Evolutionary conservation across 2,888 invertebrate species (phyloP), one percentile per base, ranked within the genome.

Genomic region (Sturmia bella): DNA sequence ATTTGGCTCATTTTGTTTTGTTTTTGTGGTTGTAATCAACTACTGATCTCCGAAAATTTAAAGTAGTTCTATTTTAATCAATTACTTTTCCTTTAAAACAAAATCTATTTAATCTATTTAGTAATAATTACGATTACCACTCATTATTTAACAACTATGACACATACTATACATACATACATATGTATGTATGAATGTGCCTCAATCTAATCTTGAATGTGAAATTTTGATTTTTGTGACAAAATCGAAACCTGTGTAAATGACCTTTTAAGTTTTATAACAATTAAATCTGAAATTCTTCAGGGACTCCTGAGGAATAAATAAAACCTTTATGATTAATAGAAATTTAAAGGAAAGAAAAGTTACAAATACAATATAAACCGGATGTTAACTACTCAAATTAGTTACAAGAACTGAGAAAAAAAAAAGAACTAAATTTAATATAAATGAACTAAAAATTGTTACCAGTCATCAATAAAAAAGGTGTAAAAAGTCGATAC

Each of bases 351-450:
- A 77, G 73, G 69, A 77, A 81, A 77, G 64, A 32, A 50, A 19
- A 39, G 5, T 32, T 32, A 7, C 27, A 27, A 68, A 73, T 69
- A 66, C 69, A 69, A 77, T 57, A 78, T 45, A 78, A 82, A 82
- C 82, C 82, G 82, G 82, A 82, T 82, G 78, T 78, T 74, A 61
- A 59, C 69, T 78, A 64, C 59, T 82, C 32, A 78, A 82, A 77
- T 76, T 45, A 50, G 2, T 59, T 64, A 50, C 3, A 76, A 70
- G 52, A 56, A 59, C 7, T 32, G 32, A 57, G n/a, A 43, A 43
- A 56, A 70, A 48, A 45, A 15, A 61, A 61, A 57, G 7, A 21
- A 19, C 32, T 7, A 4, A 41, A n/a, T n/a, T n/a, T n/a, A n/a
- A n/a, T n/a, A n/a, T n/a, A 21, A 24, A 63, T 45, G 45, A 50